A percentile compares a stretch with the other conserved stretches of the same genome.
Conservation (phyloP, 1,140 invertebrate species). For the Mercenaria mercenaria region DNA sequence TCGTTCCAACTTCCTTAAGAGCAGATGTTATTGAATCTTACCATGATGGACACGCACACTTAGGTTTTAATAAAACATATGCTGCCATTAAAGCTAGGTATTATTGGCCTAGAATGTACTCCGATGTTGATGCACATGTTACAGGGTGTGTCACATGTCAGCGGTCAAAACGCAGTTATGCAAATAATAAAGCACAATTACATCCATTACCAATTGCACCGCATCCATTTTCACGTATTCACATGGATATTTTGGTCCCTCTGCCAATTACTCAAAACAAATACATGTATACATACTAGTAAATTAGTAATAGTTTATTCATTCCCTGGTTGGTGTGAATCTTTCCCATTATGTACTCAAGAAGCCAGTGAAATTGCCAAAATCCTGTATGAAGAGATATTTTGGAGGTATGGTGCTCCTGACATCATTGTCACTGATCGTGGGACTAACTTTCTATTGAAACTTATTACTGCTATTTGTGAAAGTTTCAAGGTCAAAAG, state of each 20-base stretch:
- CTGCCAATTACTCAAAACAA: neutral
- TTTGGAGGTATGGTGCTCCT: slow-evolving; percentile 69
- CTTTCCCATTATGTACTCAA: slow-evolving; percentile 59
- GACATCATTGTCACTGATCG: neutral
- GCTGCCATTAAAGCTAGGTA: neutral
- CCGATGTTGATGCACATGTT: neutral
- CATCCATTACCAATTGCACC: neutral
- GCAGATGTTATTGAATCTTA: slow-evolving; percentile 42
- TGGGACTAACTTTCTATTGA: slow-evolving; percentile 68
- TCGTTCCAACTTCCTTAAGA: slow-evolving; percentile 34
- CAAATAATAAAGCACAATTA: neutral
- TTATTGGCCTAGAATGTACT: neutral
- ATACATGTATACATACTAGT: slow-evolving; percentile 57
- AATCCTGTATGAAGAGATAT: slow-evolving; percentile 69
- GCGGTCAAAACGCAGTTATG: neutral
- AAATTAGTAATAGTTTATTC: slow-evolving; percentile 39
- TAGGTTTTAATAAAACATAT: neutral
- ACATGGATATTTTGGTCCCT: slow-evolving; percentile 22
- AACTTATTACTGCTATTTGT: slow-evolving; percentile 60
- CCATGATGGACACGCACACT: slow-evolving; percentile 60
- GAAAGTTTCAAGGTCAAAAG: slow-evolving; percentile 69
- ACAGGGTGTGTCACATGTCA: neutral
- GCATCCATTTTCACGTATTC: neutral
- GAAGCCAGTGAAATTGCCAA: slow-evolving; percentile 67
- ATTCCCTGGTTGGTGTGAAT: slow-evolving; percentile 69